Base-by-base conservation (phyloP, 2,888 invertebrate species). In the Altica lythri region DNA sequence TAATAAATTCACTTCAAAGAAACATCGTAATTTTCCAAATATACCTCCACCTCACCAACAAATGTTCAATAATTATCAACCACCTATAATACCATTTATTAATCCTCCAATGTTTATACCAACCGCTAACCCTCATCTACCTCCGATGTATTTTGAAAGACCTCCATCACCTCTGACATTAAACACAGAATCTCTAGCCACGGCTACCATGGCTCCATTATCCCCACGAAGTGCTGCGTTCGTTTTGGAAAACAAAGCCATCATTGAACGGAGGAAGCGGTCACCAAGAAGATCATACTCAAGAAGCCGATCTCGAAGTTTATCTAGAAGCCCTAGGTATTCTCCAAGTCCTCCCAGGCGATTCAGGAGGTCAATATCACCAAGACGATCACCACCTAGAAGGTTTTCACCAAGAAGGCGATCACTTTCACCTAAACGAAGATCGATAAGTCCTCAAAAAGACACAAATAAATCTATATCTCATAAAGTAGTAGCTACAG, bases 191-290 rank as follows among this genome's bases (percentile, higher is more conserved):
- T 59, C 66, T 10, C 52, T 66, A 14, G 60, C 63, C 16, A 65
- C 65, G 0, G 63, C 64, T 49, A 63, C 67, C 1, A 67, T 73
- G 67, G 77, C 76, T 2, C 76, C 76, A 0, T 59, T 77, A 19
- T 76, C 76, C 6, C 77, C 77, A 0, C 65, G 77, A 61, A 77
- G 77, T 60, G 77, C 77, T 4, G 75, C 76, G 10, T 77, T 77
- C 59, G 77, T 77, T 4, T 54, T 77, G 45, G 68, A 77, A 63
- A 77, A 77, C 60, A 70, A 75, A 12, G 75, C 75, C 19, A 77
- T 76, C 16, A 70, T 77, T n/a, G 77, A 77, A 48, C 71, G 72
- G 52, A 61, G 77, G 35, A 74, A 72, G 67, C 66, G 74, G 25
- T 74, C 74, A 8, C 73, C 72, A 2, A 62, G 74, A 6, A 66